phyloP scores from a whole-genome alignment of 2,113 vertebrate species.

The Anthoscopus minutus region DNA sequence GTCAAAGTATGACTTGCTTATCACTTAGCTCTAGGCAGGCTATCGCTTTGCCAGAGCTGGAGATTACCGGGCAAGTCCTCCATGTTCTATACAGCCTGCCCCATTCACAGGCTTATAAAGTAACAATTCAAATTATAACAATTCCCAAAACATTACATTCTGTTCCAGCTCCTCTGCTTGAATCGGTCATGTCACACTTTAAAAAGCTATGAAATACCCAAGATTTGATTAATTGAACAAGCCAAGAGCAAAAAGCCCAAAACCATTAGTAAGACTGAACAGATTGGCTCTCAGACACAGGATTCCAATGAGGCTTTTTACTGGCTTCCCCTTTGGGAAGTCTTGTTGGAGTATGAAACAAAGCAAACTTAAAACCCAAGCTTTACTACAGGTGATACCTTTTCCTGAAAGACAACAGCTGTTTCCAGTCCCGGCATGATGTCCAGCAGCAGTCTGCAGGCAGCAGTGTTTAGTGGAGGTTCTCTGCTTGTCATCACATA shows the following conservation, averaged over 20 bases:
- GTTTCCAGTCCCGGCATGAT: constrained; percentile 99
- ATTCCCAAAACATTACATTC: not conserved
- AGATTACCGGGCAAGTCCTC: not conserved
- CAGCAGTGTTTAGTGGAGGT: constrained; percentile 87
- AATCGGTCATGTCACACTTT: not conserved
- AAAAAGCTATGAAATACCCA: not conserved
- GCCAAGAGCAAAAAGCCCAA: not conserved
- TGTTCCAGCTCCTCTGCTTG: not conserved
- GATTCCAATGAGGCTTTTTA: not conserved
- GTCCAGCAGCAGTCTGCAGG: constrained; percentile 92
- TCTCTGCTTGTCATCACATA: constrained; percentile 99
- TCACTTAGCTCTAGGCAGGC: not conserved
- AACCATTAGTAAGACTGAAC: not conserved
- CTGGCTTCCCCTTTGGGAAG: not conserved
- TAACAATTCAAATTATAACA: not conserved
- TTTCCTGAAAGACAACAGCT: constrained; percentile 95
- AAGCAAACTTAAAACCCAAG: not conserved
- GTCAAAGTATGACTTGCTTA: constrained; percentile 26
- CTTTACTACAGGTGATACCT: constrained; percentile 70
- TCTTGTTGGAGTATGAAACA: not conserved
- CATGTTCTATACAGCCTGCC: not conserved
- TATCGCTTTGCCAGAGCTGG: not conserved
- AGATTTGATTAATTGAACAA: not conserved
- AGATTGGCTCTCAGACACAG: not conserved
- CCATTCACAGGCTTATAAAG: not conserved